Evolutionary conservation across 2,888 invertebrate genomes (phyloP).

Genomic region (Leucozona laternaria): DNA sequence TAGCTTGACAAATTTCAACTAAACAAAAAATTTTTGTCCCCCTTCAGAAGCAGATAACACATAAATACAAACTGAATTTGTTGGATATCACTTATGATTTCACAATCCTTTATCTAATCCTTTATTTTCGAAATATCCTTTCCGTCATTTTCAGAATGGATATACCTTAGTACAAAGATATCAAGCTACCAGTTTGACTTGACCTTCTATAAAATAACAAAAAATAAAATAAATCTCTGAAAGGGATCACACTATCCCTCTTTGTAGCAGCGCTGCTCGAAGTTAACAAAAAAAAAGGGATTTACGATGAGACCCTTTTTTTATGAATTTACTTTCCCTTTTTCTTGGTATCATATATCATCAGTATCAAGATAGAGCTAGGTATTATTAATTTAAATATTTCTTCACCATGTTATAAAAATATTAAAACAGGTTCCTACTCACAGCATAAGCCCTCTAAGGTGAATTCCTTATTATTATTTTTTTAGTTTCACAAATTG

Average conservation of each 20-base stretch:
- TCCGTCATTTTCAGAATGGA: not conserved
- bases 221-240: not conserved
- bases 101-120: not conserved
- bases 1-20: too few relatives aligned
- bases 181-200: not conserved
- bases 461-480: too few relatives aligned
- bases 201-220: constrained; percentile 1
- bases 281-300: not conserved
- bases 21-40: too few relatives aligned
- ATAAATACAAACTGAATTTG: too few relatives aligned
- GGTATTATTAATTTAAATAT: not conserved
- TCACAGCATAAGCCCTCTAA: not conserved
- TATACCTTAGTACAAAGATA: not conserved
- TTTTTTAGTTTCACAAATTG: too few relatives aligned
- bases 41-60: too few relatives aligned
- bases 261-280: not conserved
- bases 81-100: not conserved
- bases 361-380: not conserved
- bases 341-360: constrained; percentile 3
- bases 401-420: not conserved
- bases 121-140: not conserved
- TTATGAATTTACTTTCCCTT: constrained; percentile 2
- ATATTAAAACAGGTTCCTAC: not conserved
- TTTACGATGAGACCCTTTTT: constrained; percentile 3
- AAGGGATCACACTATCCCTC: not conserved